Conservation (phyloP, 2,113 vertebrate genomes). For the Trogon surrucura region DNA sequence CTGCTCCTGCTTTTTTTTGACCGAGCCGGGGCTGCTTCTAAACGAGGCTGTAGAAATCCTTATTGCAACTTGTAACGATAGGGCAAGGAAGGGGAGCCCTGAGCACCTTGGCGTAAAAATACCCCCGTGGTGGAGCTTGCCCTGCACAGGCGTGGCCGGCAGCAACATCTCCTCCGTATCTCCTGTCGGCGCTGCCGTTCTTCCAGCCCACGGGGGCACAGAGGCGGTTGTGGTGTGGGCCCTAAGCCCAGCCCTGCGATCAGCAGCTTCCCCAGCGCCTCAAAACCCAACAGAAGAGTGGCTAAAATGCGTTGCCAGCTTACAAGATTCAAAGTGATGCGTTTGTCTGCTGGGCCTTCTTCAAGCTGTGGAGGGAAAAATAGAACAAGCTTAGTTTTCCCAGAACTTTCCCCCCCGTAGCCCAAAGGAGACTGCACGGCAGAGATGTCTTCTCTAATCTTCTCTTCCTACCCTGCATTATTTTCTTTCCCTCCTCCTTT, state of each 20-base stretch:
- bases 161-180: background rate
- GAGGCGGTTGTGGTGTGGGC: background rate
- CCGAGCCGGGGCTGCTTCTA: background rate
- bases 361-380: slow-evolving; percentile 40
- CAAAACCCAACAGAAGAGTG: background rate
- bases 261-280: background rate
- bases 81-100: background rate
- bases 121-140: background rate
- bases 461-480: slow-evolving; percentile 63
- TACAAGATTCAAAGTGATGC: slow-evolving; percentile 51
- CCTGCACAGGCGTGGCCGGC: background rate
- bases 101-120: background rate
- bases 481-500: slow-evolving; percentile 60
- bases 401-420: slow-evolving; percentile 37
- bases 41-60: background rate
- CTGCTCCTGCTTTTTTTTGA: rapidly evolving
- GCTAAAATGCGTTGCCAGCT: background rate
- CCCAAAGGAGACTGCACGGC: slow-evolving; percentile 58
- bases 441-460: slow-evolving; percentile 72
- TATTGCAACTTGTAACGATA: background rate
- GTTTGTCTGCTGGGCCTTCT: slow-evolving; percentile 61
- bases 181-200: too few relatives aligned
- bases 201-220: background rate
- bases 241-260: background rate
- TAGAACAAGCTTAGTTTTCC: slow-evolving; percentile 54